Evolutionary conservation across 2,888 invertebrate species (phyloP), one percentile per base, ranked within the genome.

Genomic region (Drosophila colorata): DNA sequence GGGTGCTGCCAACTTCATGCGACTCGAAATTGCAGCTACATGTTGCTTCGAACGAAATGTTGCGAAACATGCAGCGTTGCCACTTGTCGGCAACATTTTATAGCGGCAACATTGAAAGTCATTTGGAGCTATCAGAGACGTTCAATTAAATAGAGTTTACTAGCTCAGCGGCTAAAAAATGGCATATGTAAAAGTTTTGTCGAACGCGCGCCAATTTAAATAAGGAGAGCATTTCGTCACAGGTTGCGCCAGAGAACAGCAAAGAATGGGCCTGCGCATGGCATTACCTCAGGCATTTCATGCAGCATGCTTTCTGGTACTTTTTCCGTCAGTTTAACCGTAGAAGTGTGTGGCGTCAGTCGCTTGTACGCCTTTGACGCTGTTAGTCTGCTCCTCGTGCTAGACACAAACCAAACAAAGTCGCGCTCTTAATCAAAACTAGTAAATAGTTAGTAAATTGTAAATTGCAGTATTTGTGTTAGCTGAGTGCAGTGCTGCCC

Each of bases 311-410:
- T 33, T 33, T 57, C 44, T 49, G 37, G 28, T n/a, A 41, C 9
- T 37, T 52, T 53, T 52, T 46, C 31, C 35, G 69, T 77, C 53
- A 88, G 80, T 84, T 68, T 44, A 66, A 66, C 61, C 68, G 60
- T 68, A 77, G 71, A 46, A 49, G 64, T 64, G 67, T 53, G 65
- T 73, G 66, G 71, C 63, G 64, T 66, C 81, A 78, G 84, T 76
- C 60, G 60, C 9, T 23, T 37, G 28, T 48, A 48, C 65, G 69
- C 55, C 7, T 31, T 53, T 44, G 11, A 25, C 40, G 33, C 16
- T 6, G 33, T 14, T 14, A 53, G 23, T 38, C 16, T 43, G 52
- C 33, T 37, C 28, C 60, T 70, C 84, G 80, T 59, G 74, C 61
- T 69, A 68, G 47, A 69, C 64, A 46, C 64, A 58, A 48, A 52